These are phyloP conservation scores for Bothrops alternatus DNA, from an alignment of 2,797 vertebrate species.

Conservation along the genomic window DNA sequence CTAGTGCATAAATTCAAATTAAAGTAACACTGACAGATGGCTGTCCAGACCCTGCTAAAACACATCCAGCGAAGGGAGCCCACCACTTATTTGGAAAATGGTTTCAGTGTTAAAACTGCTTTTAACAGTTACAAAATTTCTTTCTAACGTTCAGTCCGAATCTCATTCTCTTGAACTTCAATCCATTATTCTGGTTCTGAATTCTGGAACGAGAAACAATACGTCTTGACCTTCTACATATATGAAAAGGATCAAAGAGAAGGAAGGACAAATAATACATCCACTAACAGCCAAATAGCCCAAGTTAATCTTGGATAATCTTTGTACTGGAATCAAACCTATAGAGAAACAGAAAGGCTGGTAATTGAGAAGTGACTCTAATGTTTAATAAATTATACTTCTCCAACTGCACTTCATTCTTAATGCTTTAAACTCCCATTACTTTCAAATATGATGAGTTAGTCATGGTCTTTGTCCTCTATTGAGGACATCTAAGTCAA, in stretches of 20 bases:
- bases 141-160: background rate
- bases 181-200: background rate
- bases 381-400: background rate
- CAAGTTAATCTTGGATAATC: background rate
- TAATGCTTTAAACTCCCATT: background rate
- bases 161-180: background rate
- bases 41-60: background rate
- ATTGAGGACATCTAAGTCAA: background rate
- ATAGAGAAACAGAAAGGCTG: background rate
- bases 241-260: background rate
- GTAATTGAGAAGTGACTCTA: background rate
- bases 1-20: background rate
- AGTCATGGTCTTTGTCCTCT: background rate
- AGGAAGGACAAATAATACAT: background rate
- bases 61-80: background rate
- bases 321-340: background rate
- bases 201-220: background rate
- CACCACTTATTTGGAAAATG: background rate
- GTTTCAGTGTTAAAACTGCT: background rate
- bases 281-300: background rate
- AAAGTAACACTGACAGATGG: background rate
- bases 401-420: background rate
- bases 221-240: background rate
- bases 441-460: background rate
- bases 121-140: background rate